Evolutionary conservation across 1,140 invertebrate genomes (phyloP).

Genomic region (Aphis gossypii): DNA sequence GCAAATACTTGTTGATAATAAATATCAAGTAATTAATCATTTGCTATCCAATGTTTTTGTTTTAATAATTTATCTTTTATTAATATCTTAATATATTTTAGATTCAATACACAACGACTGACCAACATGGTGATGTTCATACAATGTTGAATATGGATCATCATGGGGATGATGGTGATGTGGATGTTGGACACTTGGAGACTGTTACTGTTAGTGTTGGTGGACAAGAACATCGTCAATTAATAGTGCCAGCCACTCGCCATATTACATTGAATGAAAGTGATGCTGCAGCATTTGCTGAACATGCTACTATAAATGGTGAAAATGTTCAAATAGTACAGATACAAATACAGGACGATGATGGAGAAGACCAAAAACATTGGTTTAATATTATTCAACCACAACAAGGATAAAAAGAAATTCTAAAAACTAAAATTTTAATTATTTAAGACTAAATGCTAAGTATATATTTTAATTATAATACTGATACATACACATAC

Average conservation of each 20-base stretch:
- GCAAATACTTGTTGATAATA: conserved; percentile 67
- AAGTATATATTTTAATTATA: background rate
- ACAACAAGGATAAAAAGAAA: conserved; percentile 51
- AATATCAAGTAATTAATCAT: conserved; percentile 63
- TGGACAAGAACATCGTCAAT: conserved; percentile 55
- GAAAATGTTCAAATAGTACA: conserved; percentile 62
- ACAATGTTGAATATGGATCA: conserved; percentile 56
- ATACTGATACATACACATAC: background rate
- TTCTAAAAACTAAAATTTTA: background rate
- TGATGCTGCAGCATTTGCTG: conserved; percentile 58
- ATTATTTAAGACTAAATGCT: background rate
- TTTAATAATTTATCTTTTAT: conserved; percentile 24
- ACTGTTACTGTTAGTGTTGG: conserved; percentile 54
- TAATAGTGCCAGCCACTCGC: conserved; percentile 56
- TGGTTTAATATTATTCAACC: conserved; percentile 62
- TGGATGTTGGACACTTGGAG: conserved; percentile 56
- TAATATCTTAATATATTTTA: background rate
- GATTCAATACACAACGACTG: conserved; percentile 48
- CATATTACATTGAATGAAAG: conserved; percentile 57
- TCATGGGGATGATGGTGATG: conserved; percentile 50
- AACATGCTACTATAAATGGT: conserved; percentile 61
- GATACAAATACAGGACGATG: conserved; percentile 60
- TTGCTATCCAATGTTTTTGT: background rate
- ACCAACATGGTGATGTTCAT: conserved; percentile 45
- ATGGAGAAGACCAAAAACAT: conserved; percentile 59